phyloP scores from a whole-genome alignment of 2,888 invertebrate genomes.

The Mythimna impura region DNA sequence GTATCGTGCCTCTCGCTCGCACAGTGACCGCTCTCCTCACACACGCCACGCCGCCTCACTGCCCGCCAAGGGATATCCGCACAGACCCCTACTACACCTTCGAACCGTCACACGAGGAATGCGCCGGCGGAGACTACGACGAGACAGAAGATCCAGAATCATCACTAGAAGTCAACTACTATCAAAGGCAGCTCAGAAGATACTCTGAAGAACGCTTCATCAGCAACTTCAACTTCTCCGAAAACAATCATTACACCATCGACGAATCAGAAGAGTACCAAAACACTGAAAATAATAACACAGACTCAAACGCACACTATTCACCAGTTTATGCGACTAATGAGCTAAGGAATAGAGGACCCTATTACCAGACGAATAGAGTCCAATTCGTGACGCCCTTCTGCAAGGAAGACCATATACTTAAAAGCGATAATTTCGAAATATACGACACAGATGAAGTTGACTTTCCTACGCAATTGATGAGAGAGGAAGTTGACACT shows the following conservation, averaged over 20 bases:
- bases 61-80: slow-evolving; percentile 88
- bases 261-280: slow-evolving; percentile 85
- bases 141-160: slow-evolving; percentile 70
- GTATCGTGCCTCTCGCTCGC: slow-evolving; percentile 79
- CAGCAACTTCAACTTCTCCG: slow-evolving; percentile 79
- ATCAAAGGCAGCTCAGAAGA: slow-evolving; percentile 75
- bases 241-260: slow-evolving; percentile 75
- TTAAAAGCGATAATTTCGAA: slow-evolving; percentile 81
- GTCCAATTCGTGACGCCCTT: slow-evolving; percentile 86
- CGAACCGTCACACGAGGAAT: slow-evolving; percentile 46
- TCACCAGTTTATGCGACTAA: slow-evolving; percentile 77
- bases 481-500: slow-evolving; percentile 63
- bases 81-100: slow-evolving; percentile 68
- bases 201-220: slow-evolving; percentile 82
- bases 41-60: slow-evolving; percentile 85
- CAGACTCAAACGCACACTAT: slow-evolving; percentile 72
- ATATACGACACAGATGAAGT: slow-evolving; percentile 87
- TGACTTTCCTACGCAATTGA: slow-evolving; percentile 78
- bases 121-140: slow-evolving; percentile 61
- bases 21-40: slow-evolving; percentile 80
- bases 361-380: slow-evolving; percentile 83
- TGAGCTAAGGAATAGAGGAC: slow-evolving; percentile 86
- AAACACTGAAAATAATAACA: slow-evolving; percentile 81
- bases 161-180: slow-evolving; percentile 79
- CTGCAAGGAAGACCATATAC: slow-evolving; percentile 78